A percentile compares a stretch with the other conserved stretches of the same genome.
Conservation (phyloP, 2,888 invertebrate genomes). For the Caenorhabditis sp. region DNA sequence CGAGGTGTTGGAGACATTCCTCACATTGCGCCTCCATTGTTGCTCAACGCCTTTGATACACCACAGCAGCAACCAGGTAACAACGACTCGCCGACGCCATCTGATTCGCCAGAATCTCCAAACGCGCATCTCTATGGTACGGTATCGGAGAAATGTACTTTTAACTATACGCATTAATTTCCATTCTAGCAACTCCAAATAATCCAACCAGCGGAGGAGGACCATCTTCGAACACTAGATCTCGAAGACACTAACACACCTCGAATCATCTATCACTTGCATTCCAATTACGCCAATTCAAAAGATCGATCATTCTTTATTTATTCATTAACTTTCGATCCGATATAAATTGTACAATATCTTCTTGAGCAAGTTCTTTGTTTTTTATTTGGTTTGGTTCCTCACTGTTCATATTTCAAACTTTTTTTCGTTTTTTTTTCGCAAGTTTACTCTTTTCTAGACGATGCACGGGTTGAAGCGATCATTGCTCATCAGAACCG, state of each 20-base stretch:
- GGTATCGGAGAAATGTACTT: neutral
- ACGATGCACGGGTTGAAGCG: slow-evolving; percentile 52
- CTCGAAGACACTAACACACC: slow-evolving; percentile 47
- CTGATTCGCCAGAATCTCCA: slow-evolving; percentile 52
- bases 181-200: slow-evolving; percentile 42
- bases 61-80: slow-evolving; percentile 31
- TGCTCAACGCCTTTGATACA: slow-evolving; percentile 41
- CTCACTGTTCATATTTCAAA: too few species aligned
- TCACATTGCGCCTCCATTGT: neutral
- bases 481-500: slow-evolving; percentile 35
- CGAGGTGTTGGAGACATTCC: slow-evolving; percentile 2
- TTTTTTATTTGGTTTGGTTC: slow-evolving; percentile 3
- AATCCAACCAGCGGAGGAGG: slow-evolving; percentile 13
- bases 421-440: neutral
- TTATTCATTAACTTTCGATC: neutral
- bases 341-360: slow-evolving; percentile 1
- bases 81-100: slow-evolving; percentile 30
- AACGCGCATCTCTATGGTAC: slow-evolving; percentile 56
- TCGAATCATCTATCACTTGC: neutral
- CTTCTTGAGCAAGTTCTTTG: neutral
- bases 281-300: too few species aligned
- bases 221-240: slow-evolving; percentile 52
- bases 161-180: neutral
- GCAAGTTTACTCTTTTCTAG: neutral
- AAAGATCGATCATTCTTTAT: too few species aligned